phyloP scores from a whole-genome alignment of 2,888 invertebrate genomes.

The Drosophila cognata region DNA sequence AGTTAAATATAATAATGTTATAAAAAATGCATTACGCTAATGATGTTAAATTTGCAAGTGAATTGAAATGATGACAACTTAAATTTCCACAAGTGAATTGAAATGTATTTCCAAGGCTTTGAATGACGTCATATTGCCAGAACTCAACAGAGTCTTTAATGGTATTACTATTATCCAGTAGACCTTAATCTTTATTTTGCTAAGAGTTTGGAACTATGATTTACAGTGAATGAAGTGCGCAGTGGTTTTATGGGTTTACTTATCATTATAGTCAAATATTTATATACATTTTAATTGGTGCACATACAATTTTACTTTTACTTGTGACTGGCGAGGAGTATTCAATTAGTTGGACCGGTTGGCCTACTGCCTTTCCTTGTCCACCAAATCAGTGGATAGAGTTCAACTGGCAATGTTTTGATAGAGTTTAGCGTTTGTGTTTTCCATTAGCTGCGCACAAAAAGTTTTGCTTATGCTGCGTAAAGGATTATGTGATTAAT shows the following conservation, averaged over 20 bases:
- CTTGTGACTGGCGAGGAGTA: not conserved
- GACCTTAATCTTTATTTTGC: not conserved
- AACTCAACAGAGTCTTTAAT: not conserved
- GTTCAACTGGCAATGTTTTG: slow-evolving; percentile 26
- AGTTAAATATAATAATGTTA: not conserved
- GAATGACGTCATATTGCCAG: not conserved
- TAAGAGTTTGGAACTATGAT: not conserved
- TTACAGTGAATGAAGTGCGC: not conserved
- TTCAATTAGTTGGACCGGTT: slow-evolving; percentile 1
- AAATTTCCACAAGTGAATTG: not conserved
- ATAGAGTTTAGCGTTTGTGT: slow-evolving; percentile 28
- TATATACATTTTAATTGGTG: not conserved
- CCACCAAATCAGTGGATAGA: slow-evolving; percentile 34
- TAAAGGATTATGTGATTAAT: not conserved
- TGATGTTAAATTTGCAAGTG: not conserved
- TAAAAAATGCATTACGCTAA: not conserved
- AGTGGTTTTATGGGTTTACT: too few relatives aligned
- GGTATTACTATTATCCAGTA: not conserved
- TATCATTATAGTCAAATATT: not conserved
- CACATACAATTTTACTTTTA: not conserved
- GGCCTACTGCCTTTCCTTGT: slow-evolving; percentile 13
- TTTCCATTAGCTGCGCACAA: slow-evolving; percentile 19
- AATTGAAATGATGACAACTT: not conserved
- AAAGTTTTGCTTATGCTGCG: slow-evolving; percentile 44
- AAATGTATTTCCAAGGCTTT: not conserved